Conservation (phyloP, 2,797 vertebrate species). For the Molossus alvarezi region DNA sequence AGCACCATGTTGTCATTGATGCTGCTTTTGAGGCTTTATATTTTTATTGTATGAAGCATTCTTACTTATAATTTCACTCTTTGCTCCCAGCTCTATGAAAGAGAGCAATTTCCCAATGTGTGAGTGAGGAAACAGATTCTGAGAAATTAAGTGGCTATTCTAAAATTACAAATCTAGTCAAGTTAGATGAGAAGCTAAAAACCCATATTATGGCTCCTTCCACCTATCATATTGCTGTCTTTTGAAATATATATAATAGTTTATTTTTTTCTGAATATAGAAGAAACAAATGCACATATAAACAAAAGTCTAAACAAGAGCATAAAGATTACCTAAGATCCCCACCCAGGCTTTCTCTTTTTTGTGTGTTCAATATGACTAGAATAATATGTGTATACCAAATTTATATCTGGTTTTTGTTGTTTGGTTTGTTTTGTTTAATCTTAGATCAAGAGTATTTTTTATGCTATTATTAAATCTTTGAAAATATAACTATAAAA, state of each 20-base stretch:
- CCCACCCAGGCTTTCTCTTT: neutral
- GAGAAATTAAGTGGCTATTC: neutral
- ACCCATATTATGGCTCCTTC: neutral
- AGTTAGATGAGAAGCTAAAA: neutral
- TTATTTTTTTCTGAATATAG: conserved; percentile 29
- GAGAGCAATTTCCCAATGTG: neutral
- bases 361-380: neutral
- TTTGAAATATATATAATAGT: neutral
- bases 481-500: neutral
- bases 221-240: neutral
- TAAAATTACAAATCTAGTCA: neutral
- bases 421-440: neutral
- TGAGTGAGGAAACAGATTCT: neutral
- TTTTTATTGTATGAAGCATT: neutral
- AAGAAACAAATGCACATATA: neutral
- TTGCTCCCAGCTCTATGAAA: neutral
- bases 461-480: conserved; percentile 8
- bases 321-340: neutral
- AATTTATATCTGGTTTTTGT: conserved; percentile 37
- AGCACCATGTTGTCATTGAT: neutral
- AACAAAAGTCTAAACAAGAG: conserved; percentile 11
- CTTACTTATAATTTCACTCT: neutral
- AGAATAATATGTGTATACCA: neutral
- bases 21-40: neutral
- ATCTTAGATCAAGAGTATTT: conserved; percentile 42